A percentile compares a stretch with the other conserved stretches of the same genome.
Evolutionary conservation across 2,113 vertebrate genomes (phyloP).

Genomic region (Barbus barbus): DNA sequence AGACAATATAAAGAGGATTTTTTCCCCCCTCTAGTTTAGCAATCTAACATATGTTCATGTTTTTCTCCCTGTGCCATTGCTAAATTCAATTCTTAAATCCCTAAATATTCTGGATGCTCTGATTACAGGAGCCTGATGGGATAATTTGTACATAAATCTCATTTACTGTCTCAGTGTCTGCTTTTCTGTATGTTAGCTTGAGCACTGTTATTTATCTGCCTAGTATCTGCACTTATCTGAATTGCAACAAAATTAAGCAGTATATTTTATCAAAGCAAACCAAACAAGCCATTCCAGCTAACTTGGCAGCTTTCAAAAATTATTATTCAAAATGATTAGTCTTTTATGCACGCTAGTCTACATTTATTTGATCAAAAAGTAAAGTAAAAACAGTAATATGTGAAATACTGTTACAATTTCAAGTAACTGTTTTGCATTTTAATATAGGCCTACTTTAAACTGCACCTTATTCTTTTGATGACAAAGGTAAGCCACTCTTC

Average conservation of each 20-base stretch:
- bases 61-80: conserved; percentile 37
- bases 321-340: background rate
- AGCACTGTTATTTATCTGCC: conserved; percentile 51
- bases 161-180: conserved; percentile 53
- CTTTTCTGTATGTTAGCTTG: conserved; percentile 44
- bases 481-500: background rate
- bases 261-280: background rate
- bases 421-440: background rate
- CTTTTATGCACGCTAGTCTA: background rate
- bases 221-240: conserved; percentile 37
- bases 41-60: conserved; percentile 4
- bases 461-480: background rate
- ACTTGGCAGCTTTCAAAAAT: background rate
- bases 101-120: conserved; percentile 50
- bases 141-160: conserved; percentile 52
- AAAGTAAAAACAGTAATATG: no score
- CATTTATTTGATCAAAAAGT: background rate
- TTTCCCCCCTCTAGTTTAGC: no score
- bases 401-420: background rate
- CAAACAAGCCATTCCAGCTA: background rate
- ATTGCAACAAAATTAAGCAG: background rate
- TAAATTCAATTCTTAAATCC: conserved; percentile 46
- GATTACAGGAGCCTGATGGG: conserved; percentile 49
- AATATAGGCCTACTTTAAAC: background rate
- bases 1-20: conserved; percentile 15